Evolutionary conservation across 2,113 vertebrate species (phyloP).

Genomic region (Mus spicilegus): DNA sequence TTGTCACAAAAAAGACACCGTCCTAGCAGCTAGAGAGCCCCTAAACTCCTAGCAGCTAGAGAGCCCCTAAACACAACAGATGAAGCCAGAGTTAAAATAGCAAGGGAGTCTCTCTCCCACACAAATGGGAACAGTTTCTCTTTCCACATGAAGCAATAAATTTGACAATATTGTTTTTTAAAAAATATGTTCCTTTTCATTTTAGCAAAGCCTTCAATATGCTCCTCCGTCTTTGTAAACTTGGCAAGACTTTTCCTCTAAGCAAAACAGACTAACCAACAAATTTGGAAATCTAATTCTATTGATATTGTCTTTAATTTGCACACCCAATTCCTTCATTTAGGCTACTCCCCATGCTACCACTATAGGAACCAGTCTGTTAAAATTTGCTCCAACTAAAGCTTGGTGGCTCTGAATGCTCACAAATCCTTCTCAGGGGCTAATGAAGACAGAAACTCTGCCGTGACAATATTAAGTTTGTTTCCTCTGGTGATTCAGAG

Average conservation of each 20-base stretch:
- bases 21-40: neutral
- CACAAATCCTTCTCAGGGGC: constrained; percentile 90
- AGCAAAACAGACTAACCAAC: constrained; percentile 67
- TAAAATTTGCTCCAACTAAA: constrained; percentile 86
- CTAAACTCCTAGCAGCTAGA: neutral
- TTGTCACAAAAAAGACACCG: constrained; percentile 20
- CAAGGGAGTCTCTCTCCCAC: neutral
- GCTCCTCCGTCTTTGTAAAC: constrained; percentile 80
- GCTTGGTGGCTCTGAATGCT: constrained; percentile 86
- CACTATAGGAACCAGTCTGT: constrained; percentile 83
- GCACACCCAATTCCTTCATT: constrained; percentile 82
- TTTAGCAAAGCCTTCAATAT: constrained; percentile 83
- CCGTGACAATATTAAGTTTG: constrained; percentile 94
- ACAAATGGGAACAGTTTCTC: constrained; percentile 55
- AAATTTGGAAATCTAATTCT: constrained; percentile 78
- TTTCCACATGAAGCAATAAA: constrained; percentile 60
- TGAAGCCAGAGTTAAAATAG: constrained; percentile 41
- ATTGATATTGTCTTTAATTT: constrained; percentile 74
- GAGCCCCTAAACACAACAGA: constrained; percentile 34
- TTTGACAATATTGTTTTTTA: constrained; percentile 74
- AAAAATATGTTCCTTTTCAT: constrained; percentile 64
- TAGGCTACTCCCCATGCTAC: constrained; percentile 81
- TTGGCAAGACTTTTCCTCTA: constrained; percentile 79
- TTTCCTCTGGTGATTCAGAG: constrained; percentile 94
- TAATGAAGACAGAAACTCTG: constrained; percentile 99